These are phyloP conservation scores for Mesitornis unicolor DNA, from an alignment of 2,113 vertebrate species.

Conservation along the genomic window DNA sequence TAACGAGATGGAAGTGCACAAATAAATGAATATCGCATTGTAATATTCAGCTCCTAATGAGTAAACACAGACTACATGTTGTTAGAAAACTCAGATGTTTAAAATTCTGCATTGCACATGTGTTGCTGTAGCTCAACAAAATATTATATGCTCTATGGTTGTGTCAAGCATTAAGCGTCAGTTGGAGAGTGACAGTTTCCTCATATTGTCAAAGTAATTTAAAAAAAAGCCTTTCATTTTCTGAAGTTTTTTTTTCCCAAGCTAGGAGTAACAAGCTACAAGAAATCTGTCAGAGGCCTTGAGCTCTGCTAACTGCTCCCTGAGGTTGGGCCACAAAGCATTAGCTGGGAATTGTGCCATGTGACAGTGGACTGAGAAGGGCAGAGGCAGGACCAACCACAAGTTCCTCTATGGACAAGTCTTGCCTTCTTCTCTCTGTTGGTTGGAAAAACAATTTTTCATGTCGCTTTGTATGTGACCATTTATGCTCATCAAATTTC, in stretches of 20 bases:
- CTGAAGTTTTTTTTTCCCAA: not conserved
- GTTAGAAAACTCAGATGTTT: not conserved
- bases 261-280: not conserved
- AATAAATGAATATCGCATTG: not conserved
- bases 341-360: not conserved
- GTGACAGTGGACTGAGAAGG: accelerated
- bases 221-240: not conserved
- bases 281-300: not conserved
- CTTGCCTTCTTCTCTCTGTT: not conserved
- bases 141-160: not conserved
- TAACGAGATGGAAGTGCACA: not conserved
- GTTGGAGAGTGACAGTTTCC: not conserved
- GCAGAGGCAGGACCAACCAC: not conserved
- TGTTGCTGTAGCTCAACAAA: not conserved
- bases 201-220: not conserved
- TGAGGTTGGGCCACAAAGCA: accelerated
- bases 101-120: not conserved
- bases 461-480: not conserved
- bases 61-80: not conserved
- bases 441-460: not conserved
- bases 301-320: not conserved
- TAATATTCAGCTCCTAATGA: not conserved
- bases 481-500: not conserved
- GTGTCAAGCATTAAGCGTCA: accelerated
- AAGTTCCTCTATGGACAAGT: not conserved